Evolutionary conservation across 2,797 vertebrate genomes (phyloP).

Genomic region (Trachops cirrhosus): DNA sequence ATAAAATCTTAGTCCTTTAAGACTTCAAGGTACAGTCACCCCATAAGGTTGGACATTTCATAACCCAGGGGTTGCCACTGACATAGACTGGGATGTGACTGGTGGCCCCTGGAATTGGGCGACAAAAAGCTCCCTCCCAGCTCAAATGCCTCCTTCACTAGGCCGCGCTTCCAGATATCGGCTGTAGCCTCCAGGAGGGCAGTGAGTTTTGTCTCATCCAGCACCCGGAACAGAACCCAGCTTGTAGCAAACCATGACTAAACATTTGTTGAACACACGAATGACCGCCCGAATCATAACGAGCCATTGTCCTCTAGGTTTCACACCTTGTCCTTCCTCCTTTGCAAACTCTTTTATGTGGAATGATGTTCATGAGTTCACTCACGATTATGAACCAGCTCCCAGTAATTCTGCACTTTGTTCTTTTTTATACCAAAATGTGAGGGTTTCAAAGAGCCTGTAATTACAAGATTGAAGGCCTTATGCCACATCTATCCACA

Average conservation of each 20-base stretch:
- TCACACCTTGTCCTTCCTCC: background rate
- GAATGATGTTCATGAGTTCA: background rate
- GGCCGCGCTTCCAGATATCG: background rate
- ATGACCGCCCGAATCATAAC: background rate
- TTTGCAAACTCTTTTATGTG: background rate
- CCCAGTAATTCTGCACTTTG: background rate
- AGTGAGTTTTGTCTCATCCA: background rate
- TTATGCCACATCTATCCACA: slow-evolving; percentile 37
- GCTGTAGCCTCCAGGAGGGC: background rate
- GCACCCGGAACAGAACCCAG: background rate
- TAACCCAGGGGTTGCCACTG: background rate
- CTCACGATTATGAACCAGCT: background rate
- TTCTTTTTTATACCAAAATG: slow-evolving; percentile 14
- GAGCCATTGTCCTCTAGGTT: background rate
- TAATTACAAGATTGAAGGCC: slow-evolving; percentile 54
- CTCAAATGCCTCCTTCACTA: background rate
- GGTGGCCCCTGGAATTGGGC: background rate
- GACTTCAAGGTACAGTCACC: background rate
- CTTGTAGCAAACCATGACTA: background rate
- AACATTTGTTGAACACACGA: background rate
- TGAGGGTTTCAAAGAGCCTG: slow-evolving; percentile 4
- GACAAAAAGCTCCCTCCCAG: background rate
- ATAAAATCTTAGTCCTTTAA: background rate
- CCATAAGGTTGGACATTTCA: accelerated
- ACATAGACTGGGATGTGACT: background rate